phyloP scores from a whole-genome alignment of 2,888 invertebrate species.

The Leptopilina syphax region DNA sequence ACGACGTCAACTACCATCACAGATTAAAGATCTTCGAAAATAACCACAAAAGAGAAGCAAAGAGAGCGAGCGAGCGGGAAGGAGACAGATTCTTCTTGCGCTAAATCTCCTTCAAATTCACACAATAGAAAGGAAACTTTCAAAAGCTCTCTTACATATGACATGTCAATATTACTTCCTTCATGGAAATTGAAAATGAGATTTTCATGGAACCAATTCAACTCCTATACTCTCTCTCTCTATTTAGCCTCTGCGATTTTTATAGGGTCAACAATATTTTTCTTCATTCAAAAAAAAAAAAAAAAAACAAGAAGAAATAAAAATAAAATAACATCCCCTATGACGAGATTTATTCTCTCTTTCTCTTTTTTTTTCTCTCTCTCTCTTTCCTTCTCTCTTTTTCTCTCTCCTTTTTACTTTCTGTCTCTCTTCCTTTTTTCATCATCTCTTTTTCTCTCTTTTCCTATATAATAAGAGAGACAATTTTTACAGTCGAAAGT shows the following conservation, averaged over 20 bases:
- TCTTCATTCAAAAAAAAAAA: neutral
- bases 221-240: neutral
- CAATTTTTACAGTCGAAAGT: no score
- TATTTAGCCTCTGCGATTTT: neutral
- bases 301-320: no score
- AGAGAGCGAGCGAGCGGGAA: neutral
- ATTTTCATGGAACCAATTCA: constrained; percentile 5
- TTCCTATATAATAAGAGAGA: no score
- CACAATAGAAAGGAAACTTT: constrained; percentile 12
- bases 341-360: no score
- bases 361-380: no score
- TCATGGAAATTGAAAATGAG: constrained; percentile 30
- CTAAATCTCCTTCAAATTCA: neutral
- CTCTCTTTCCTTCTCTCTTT: no score
- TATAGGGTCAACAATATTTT: neutral
- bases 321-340: no score
- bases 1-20: constrained; percentile 29
- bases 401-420: no score
- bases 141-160: constrained; percentile 13
- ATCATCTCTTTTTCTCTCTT: no score
- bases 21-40: constrained; percentile 23
- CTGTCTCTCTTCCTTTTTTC: no score
- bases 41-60: neutral
- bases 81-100: neutral
- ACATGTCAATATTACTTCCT: constrained; percentile 13